phyloP scores from a whole-genome alignment of 2,113 vertebrate genomes.

The Pandion haliaetus region DNA sequence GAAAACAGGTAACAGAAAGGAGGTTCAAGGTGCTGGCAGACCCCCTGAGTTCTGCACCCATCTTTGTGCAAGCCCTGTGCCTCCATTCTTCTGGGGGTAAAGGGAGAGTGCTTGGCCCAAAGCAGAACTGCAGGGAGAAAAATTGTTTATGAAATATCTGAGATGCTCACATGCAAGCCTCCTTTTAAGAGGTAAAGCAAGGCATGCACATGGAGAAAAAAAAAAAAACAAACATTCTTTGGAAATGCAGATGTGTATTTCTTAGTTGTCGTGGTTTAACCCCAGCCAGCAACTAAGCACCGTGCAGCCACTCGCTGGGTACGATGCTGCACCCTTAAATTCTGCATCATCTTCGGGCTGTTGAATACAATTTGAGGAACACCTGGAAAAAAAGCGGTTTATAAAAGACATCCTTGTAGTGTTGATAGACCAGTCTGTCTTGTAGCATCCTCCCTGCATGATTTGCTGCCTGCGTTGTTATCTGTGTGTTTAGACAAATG shows the following conservation, averaged over 20 bases:
- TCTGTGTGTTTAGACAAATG: not conserved
- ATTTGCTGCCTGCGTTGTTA: not conserved
- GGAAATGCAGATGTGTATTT: not conserved
- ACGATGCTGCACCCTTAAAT: not conserved
- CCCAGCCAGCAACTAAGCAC: too few species aligned
- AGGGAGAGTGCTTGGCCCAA: not conserved
- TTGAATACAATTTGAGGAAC: not conserved
- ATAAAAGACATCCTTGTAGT: not conserved
- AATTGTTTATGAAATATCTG: not conserved
- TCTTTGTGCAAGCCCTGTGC: not conserved
- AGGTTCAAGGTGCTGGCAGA: not conserved
- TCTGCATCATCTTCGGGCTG: not conserved
- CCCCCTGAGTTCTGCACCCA: not conserved
- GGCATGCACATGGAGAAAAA: too few species aligned
- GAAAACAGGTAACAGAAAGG: not conserved
- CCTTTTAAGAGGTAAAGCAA: not conserved
- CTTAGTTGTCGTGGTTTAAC: not conserved
- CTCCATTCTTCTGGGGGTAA: not conserved
- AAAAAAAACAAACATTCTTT: rapidly evolving
- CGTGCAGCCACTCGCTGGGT: not conserved
- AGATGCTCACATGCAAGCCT: not conserved
- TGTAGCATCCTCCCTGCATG: not conserved
- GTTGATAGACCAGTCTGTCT: not conserved
- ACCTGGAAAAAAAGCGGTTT: not conserved
- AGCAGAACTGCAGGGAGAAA: not conserved